Base-by-base conservation (phyloP, 2,113 vertebrate species). In the Sitta europaea region DNA sequence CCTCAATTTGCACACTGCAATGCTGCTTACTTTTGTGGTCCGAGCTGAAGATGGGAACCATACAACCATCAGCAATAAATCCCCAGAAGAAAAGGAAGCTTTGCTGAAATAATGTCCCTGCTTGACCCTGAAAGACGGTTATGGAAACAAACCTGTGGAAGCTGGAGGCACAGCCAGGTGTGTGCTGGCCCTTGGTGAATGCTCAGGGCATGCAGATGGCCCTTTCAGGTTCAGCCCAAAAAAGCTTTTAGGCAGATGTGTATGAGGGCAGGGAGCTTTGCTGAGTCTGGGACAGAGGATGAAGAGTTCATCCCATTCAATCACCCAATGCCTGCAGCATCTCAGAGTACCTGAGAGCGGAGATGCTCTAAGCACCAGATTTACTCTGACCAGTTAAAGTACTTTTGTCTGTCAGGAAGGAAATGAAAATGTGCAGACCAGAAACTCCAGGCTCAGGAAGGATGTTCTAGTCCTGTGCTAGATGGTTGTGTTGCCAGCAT, bases 11-110 rank as follows among this genome's bases (percentile, higher is more conserved):
- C 54, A 63, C 40, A 12, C 42, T 61, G 77, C 36, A 33, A 31
- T 36, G 31, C 48, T 83, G 25, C 42, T 70, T 59, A 50, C 14
- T 66, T 88, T 25, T 42, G 47, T 75, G 31, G 47, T 25, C 59
- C 22, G 54, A 84, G 48, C 38, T 77, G 54, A 87, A 78, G 47
- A 23, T 53, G 55, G 73, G 75, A 95, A 67, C 73, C 76, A 87
- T 53, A 68, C 63, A 71, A 96, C 92, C 77, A 43, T 90, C 89
- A 87, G 50, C 90, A 92, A 81, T 51, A 86, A 86, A 84, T 48
- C 58, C 38, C 5, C 48, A 59, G 73, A 85, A 65, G 65, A 59
- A 77, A 82, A 25, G 21, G 28, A 58, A 57, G 22, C 19, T 88
- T 85, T 79, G 62, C n/a, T 58, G 58, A 36, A 90, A 67, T 62